A percentile compares a stretch with the other conserved stretches of the same genome.
Evolutionary conservation across 2,888 invertebrate genomes (phyloP).

Genomic region (Mallateleia sp.): DNA sequence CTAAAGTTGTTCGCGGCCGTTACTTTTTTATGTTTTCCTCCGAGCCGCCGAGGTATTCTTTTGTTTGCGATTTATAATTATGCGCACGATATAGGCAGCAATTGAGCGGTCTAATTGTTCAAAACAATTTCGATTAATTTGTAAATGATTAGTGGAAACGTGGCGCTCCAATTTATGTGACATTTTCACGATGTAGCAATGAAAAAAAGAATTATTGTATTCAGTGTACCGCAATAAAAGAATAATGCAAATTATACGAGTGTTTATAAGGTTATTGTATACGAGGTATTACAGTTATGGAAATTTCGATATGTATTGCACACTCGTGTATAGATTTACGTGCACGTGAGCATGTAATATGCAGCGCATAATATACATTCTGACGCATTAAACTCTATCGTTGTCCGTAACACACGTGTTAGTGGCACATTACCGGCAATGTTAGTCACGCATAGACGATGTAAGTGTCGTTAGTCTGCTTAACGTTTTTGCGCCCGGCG

Average conservation of each 20-base stretch:
- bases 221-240: slow-evolving; percentile 31
- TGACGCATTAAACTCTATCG: slow-evolving; percentile 54
- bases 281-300: slow-evolving; percentile 56
- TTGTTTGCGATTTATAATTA: no score
- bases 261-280: slow-evolving; percentile 60
- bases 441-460: slow-evolving; percentile 84
- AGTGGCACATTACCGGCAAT: slow-evolving; percentile 73
- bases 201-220: slow-evolving; percentile 8
- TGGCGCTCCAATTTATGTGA: not conserved
- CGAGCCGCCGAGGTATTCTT: no score
- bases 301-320: slow-evolving; percentile 61
- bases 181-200: not conserved
- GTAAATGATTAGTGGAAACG: not conserved
- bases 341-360: slow-evolving; percentile 49
- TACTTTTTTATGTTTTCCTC: no score
- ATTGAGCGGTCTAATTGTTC: no score
- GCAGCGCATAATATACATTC: slow-evolving; percentile 57
- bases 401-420: slow-evolving; percentile 55
- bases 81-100: no score
- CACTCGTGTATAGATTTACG: slow-evolving; percentile 37
- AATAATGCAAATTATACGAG: slow-evolving; percentile 38
- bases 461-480: slow-evolving; percentile 81
- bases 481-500: slow-evolving; percentile 82
- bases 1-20: no score
- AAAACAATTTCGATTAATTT: not conserved